Conservation (phyloP, 2,888 invertebrate species). For the Cosmopolites sordidus region DNA sequence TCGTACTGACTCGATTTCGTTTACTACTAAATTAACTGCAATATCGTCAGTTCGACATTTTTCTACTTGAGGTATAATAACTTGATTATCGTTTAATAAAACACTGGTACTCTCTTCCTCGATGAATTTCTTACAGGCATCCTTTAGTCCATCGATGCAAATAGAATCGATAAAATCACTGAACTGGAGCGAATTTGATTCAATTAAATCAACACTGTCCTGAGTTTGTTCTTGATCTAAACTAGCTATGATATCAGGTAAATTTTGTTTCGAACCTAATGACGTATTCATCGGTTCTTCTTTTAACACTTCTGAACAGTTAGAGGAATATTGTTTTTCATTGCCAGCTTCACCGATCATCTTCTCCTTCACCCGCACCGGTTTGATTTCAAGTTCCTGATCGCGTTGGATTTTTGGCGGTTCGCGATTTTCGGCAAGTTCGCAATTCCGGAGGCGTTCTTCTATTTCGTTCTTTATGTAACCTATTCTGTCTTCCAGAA, state of each 20-base stretch:
- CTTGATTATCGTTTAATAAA: not conserved
- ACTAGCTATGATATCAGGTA: conserved; percentile 21
- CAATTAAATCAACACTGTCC: conserved; percentile 16
- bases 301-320: too few species aligned
- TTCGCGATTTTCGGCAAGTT: conserved; percentile 4
- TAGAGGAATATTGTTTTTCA: too few species aligned
- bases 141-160: not conserved
- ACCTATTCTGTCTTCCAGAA: conserved; percentile 11
- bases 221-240: conserved; percentile 14
- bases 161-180: not conserved
- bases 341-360: not conserved
- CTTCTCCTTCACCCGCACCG: not conserved
- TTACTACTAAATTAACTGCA: not conserved
- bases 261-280: conserved; percentile 6
- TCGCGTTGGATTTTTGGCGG: not conserved
- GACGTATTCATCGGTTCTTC: too few species aligned
- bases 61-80: not conserved
- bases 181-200: conserved; percentile 5
- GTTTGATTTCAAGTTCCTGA: not conserved
- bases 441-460: conserved; percentile 19
- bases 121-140: conserved; percentile 3
- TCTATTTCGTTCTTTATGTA: conserved; percentile 14
- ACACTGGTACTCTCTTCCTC: conserved; percentile 4
- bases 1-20: not conserved
- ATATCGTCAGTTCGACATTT: not conserved